Percentiles rank a stretch among this genome's conserved stretches.
Conservation (phyloP, 2,888 invertebrate species). For the Steromphala cineraria region DNA sequence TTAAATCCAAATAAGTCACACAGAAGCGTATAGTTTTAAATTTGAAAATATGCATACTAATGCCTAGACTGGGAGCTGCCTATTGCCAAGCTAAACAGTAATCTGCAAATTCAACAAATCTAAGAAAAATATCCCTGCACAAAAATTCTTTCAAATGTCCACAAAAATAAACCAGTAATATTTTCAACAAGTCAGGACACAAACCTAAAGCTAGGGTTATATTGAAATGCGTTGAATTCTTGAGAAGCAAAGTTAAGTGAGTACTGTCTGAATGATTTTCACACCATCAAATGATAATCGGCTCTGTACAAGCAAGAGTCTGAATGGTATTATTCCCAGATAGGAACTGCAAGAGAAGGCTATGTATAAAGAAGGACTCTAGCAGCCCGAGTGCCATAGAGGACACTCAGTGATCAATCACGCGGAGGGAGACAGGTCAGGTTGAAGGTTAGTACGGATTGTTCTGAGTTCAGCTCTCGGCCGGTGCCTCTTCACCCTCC, state of each 20-base stretch:
- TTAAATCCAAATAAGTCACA: not conserved
- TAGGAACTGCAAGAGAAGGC: not conserved
- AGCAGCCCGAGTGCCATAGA: not conserved
- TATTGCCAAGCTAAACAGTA: conserved; percentile 9
- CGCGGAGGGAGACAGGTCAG: conserved; percentile 7
- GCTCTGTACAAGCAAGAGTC: no score
- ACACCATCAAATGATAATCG: no score
- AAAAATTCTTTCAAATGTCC: not conserved
- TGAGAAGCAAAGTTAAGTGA: no score
- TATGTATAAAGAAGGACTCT: no score
- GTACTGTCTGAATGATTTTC: no score
- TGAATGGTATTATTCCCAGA: no score
- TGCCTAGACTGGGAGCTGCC: conserved; percentile 5
- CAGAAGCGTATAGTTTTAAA: not conserved
- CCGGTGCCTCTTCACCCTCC: conserved; percentile 29
- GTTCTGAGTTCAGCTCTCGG: conserved; percentile 32
- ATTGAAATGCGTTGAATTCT: no score
- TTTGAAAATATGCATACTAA: conserved; percentile 5
- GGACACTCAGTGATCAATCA: not conserved
- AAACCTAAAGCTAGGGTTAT: no score
- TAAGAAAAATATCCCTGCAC: not conserved
- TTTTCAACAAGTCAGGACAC: not conserved
- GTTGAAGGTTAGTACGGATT: not conserved
- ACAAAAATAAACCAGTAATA: not conserved
- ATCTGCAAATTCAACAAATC: conserved; percentile 11